A percentile compares a stretch with the other conserved stretches of the same genome.
Evolutionary conservation across 2,888 invertebrate genomes (phyloP).

Genomic region (Nephrocerus scutellatus): DNA sequence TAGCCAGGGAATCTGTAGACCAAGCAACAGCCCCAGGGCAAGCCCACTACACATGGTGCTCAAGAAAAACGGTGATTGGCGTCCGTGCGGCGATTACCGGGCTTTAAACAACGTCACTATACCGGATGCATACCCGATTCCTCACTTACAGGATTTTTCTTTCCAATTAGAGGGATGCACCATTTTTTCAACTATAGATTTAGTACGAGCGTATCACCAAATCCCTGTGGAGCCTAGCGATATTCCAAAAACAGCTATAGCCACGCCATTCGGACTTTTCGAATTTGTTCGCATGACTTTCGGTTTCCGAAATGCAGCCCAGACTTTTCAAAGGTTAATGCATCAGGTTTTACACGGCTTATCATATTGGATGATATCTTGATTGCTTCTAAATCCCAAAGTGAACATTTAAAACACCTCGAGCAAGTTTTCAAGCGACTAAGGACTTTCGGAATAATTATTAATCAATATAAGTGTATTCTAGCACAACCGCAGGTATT

Average conservation of each 20-base stretch:
- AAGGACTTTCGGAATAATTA: no score
- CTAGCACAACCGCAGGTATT: no score
- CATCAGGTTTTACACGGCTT: constrained; percentile 27
- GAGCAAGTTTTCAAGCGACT: no score
- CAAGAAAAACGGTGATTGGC: constrained; percentile 18
- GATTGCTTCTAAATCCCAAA: no score
- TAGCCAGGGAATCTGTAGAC: constrained; percentile 14
- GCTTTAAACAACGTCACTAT: constrained; percentile 24
- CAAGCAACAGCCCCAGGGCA: constrained; percentile 20
- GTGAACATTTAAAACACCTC: no score
- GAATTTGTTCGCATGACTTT: constrained; percentile 35
- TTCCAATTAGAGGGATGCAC: constrained; percentile 24
- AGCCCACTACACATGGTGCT: constrained; percentile 18
- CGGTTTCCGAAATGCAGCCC: constrained; percentile 36
- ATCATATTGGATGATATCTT: no score
- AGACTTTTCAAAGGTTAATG: constrained; percentile 37
- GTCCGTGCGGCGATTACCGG: constrained; percentile 17
- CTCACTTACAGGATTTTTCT: constrained; percentile 22
- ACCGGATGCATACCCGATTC: constrained; percentile 35
- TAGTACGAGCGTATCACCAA: constrained; percentile 32
- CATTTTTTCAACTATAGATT: constrained; percentile 30
- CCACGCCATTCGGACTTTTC: constrained; percentile 37
- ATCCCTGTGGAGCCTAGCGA: constrained; percentile 31
- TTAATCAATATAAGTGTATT: no score
- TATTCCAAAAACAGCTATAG: constrained; percentile 31